Conservation (phyloP, 2,113 vertebrate species). For the Ageneiosus marmoratus region DNA sequence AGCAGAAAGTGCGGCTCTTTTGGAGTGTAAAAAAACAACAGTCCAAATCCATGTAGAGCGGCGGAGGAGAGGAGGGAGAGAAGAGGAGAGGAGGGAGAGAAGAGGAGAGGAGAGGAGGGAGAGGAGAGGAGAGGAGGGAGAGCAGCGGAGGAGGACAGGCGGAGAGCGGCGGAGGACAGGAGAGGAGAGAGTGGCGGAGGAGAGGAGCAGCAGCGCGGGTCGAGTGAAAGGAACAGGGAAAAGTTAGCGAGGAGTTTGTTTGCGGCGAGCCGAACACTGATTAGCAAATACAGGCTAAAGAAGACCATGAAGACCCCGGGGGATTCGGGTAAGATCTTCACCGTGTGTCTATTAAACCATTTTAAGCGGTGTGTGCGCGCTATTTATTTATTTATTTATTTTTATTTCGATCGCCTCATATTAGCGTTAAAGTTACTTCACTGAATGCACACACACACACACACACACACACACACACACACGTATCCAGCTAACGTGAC, state of each 20-base stretch:
- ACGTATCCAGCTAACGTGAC: neutral
- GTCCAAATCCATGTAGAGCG: neutral
- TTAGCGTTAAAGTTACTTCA: neutral
- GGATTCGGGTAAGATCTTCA: conserved; percentile 68
- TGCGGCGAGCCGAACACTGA: conserved; percentile 15
- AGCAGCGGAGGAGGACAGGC: neutral
- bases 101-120: neutral
- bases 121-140: no score
- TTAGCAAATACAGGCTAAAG: conserved; percentile 36
- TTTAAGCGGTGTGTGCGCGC: no score
- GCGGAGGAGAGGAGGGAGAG: neutral
- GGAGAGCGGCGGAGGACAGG: no score
- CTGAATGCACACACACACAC: neutral
- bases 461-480: neutral
- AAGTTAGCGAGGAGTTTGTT: conserved; percentile 50
- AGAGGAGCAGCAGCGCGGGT: no score
- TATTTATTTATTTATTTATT: no score
- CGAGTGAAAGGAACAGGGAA: neutral
- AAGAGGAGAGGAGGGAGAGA: neutral
- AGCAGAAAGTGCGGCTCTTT: neutral
- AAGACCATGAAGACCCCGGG: conserved; percentile 73
- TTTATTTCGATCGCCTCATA: no score
- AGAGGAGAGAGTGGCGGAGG: no score
- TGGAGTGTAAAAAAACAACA: neutral
- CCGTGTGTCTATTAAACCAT: no score